These are phyloP conservation scores for Siniperca undulata DNA, from an alignment of 2,797 vertebrate genomes.

Conservation along the genomic window DNA sequence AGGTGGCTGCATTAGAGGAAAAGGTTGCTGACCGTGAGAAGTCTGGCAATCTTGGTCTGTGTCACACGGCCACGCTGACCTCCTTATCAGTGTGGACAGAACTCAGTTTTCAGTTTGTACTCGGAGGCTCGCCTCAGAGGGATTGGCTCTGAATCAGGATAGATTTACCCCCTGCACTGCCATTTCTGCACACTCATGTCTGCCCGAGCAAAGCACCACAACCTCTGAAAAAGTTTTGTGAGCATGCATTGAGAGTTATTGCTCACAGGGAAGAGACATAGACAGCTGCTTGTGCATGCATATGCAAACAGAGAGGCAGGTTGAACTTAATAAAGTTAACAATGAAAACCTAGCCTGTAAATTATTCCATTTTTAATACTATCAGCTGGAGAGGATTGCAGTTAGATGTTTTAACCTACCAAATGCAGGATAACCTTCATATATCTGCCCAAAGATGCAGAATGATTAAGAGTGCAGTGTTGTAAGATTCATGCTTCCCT, in stretches of 20 bases:
- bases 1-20: conserved; percentile 79
- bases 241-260: conserved; percentile 29
- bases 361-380: conserved; percentile 9
- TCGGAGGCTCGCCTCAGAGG: conserved; percentile 68
- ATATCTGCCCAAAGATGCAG: conserved; percentile 56
- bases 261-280: conserved; percentile 30
- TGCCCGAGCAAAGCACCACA: conserved; percentile 48
- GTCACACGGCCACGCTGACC: conserved; percentile 67
- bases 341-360: background rate
- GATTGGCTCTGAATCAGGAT: conserved; percentile 73
- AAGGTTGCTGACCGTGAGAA: conserved; percentile 80
- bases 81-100: conserved; percentile 77
- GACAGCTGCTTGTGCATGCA: conserved; percentile 26
- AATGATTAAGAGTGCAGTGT: conserved; percentile 60
- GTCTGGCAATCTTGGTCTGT: conserved; percentile 69
- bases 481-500: conserved; percentile 64
- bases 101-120: conserved; percentile 62
- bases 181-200: conserved; percentile 78
- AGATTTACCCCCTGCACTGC: conserved; percentile 60
- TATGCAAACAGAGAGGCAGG: conserved; percentile 4
- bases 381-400: background rate
- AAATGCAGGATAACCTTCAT: conserved; percentile 51
- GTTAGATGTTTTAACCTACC: conserved; percentile 38
- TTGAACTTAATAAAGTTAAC: conserved; percentile 24
- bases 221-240: conserved; percentile 59